Base-by-base conservation (phyloP, 2,888 invertebrate species). In the Alviniconcha strummeri region DNA sequence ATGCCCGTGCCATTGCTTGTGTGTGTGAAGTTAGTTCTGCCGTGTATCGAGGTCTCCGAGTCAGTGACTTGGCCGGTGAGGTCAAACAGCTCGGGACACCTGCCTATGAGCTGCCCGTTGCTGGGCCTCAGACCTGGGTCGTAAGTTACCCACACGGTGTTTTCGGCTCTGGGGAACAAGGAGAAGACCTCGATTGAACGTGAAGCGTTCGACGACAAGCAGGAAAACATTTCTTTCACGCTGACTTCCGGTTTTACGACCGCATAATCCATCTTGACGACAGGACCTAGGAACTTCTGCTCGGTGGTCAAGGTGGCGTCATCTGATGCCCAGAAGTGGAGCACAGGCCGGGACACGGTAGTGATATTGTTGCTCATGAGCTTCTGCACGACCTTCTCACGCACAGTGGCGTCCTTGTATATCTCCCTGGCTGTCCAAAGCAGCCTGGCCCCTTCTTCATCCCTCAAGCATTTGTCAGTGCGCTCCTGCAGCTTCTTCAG, bases 1-100 rank as follows among this genome's bases (percentile, higher is more conserved):
- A 78, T 13, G 5, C 78, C 60, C 19, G 36, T 13, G 52, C 78
- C 78, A 5, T 11, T 4, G 64, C 64, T 52, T 4, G 78, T 78
- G 78, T 78, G 78, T 1, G 78, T 78, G 78, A 78, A 78, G 78
- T 64, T 78, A 52, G 78, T 64, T 64, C 78, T 64, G 64, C 78
- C 64, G 6, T 15, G 52, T 2, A 78, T 57, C 3, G 78, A 36
- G 5, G 9, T 52, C n/a, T 78, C 78, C 5, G 36, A 19, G 2
- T 78, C 64, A 15, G 13, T 15, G 60, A 78, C 64, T 52, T 60
- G 36, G 17, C 78, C 78, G 9, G 4, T 64, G 13, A 64, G 15
- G 7, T 36, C 36, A 9, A 64, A 78, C 64, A 60, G 56, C 64
- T 78, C 57, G 2, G 78, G 78, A 6, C 15, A 52, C 52, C 64